Evolutionary conservation across 53 echinoderm and acorn worm species (phyloP).

Genomic region (Astropecten irregularis): DNA sequence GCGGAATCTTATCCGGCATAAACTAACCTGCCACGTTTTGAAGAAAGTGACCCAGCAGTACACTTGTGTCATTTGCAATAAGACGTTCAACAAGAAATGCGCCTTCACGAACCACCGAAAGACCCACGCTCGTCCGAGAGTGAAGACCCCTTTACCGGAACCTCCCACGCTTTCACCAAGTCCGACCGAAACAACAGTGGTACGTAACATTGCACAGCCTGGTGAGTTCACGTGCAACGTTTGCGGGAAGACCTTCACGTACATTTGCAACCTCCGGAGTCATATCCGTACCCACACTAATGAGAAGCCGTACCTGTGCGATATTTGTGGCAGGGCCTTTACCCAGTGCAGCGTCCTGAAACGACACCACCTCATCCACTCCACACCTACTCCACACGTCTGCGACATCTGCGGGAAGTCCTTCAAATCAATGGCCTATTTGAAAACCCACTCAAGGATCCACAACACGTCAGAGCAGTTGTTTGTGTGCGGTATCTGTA

Average conservation of each 20-base stretch:
- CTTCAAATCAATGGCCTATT: neutral
- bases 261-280: neutral
- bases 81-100: neutral
- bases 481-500: neutral
- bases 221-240: neutral
- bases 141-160: neutral
- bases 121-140: neutral
- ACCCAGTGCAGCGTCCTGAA: neutral
- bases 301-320: neutral
- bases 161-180: neutral
- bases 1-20: neutral
- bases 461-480: neutral
- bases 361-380: neutral
- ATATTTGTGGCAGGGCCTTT: neutral
- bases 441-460: neutral
- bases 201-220: neutral
- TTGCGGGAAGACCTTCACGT: neutral
- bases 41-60: neutral
- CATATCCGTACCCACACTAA: neutral
- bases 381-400: neutral
- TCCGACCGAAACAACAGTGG: too few relatives aligned
- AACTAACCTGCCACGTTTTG: neutral
- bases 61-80: constrained; percentile 5
- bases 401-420: neutral
- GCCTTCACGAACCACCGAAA: neutral